Base-by-base conservation (phyloP, 1,140 invertebrate species). In the Drosophila rufa region DNA sequence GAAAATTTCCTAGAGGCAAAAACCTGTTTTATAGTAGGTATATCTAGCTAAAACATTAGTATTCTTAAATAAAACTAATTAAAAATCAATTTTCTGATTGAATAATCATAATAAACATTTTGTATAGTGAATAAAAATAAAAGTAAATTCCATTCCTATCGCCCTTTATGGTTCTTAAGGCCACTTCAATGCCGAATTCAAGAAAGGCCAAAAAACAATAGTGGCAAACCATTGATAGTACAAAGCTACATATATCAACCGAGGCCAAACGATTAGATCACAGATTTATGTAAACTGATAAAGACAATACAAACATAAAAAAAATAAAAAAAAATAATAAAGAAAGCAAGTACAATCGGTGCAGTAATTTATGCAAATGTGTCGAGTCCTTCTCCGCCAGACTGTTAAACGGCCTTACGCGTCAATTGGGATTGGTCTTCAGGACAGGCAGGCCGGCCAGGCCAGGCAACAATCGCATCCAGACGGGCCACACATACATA, bases 341-440 rank as follows among this genome's bases (percentile, higher is more conserved):
- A 17, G 25, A 55, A 58, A 47, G 45, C 27, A 55, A 67, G 51
- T 25, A 67, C 11, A 71, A 71, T 79, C 40, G 47, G 42, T 71
- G 51, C 48, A 80, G 65, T 80, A 42, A 87, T 74, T 79, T 74
- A 87, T 89, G 76, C 55, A 74, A 68, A 77, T 78, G 67, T 17
- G 48, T 27, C 38, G 61, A 80, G 58, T 87, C 64, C 80, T 79
- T 70, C 47, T 79, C 69, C 68, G 75, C 55, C 69, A 84, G 84
- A 90, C 84, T 84, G 80, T 81, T 90, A 62, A 89, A 87, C 77
- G 74, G 65, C 84, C 80, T 89, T 47, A 84, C 74, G 80, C 84
- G 68, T 84, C 85, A 89, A 84, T 85, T 75, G 71, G 57, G 17
- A 33, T 22, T 22, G 45, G 15, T 70, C 36, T 42, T 38, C 67